Conservation (phyloP, 2,888 invertebrate species). For the Caradrina clavipalpis region DNA sequence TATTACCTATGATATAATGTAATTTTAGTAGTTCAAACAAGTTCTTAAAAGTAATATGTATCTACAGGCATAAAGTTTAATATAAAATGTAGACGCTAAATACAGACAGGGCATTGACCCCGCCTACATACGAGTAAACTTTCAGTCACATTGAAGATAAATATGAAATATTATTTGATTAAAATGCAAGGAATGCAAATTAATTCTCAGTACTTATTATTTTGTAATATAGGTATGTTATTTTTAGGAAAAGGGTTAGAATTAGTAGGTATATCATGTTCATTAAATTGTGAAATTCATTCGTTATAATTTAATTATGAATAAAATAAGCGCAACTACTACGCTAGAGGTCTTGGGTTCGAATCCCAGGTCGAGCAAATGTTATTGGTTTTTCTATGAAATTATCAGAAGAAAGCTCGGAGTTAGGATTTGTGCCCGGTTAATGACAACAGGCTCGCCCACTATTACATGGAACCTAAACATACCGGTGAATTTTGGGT, state of each 20-base stretch:
- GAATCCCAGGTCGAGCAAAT: too few relatives aligned
- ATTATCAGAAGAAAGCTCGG: too few relatives aligned
- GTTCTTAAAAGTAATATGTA: neutral
- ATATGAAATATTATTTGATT: slow-evolving; percentile 38
- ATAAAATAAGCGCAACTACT: too few relatives aligned
- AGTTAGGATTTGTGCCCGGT: too few relatives aligned
- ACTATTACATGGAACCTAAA: too few relatives aligned
- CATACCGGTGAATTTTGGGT: too few relatives aligned
- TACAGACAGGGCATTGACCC: slow-evolving; percentile 6
- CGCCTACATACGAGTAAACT: neutral
- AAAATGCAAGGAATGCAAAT: slow-evolving; percentile 23
- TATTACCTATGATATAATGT: neutral
- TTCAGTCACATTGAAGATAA: slow-evolving; percentile 3
- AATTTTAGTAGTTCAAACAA: slow-evolving; percentile 4
- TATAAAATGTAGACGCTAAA: slow-evolving; percentile 5
- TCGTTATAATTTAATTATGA: neutral
- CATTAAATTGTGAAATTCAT: neutral
- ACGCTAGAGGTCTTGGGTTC: too few relatives aligned
- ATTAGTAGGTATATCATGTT: neutral
- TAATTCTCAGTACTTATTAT: neutral
- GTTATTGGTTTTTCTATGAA: too few relatives aligned
- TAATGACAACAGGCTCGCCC: too few relatives aligned
- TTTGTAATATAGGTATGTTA: neutral
- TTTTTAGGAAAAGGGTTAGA: neutral
- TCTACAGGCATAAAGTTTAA: neutral